phyloP scores from a whole-genome alignment of 1,140 invertebrate genomes.

The Polyergus mexicanus region DNA sequence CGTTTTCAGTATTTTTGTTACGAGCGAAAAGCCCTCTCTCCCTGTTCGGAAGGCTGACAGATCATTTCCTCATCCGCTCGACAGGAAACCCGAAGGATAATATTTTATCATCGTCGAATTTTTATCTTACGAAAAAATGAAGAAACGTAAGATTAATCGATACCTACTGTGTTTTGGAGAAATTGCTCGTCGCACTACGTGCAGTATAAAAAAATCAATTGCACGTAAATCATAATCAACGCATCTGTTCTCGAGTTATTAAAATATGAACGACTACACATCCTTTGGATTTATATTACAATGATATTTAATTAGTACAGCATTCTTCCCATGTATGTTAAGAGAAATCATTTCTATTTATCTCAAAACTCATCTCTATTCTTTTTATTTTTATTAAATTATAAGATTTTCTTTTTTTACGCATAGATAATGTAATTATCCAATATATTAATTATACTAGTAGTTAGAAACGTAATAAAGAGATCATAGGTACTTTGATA shows the following conservation, averaged over 20 bases:
- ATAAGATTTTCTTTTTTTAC: not conserved
- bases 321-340: not conserved
- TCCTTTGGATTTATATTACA: not conserved
- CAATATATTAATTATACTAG: not conserved
- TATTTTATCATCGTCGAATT: slow-evolving; percentile 35
- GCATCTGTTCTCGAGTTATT: slow-evolving; percentile 51
- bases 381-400: not conserved
- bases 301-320: slow-evolving; percentile 9
- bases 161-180: slow-evolving; percentile 42
- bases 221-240: slow-evolving; percentile 20
- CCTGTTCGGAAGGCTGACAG: not conserved
- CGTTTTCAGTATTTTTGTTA: slow-evolving; percentile 53
- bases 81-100: not conserved
- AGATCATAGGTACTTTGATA: not conserved
- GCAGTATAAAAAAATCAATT: slow-evolving; percentile 34
- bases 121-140: not conserved
- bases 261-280: not conserved
- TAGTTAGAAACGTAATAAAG: not conserved
- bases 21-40: not conserved
- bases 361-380: not conserved
- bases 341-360: slow-evolving; percentile 14
- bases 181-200: slow-evolving; percentile 16
- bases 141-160: slow-evolving; percentile 48
- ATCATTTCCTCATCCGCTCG: not conserved
- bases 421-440: not conserved